Conservation (phyloP, 2,888 invertebrate species). For the Syrphus vitripennis region DNA sequence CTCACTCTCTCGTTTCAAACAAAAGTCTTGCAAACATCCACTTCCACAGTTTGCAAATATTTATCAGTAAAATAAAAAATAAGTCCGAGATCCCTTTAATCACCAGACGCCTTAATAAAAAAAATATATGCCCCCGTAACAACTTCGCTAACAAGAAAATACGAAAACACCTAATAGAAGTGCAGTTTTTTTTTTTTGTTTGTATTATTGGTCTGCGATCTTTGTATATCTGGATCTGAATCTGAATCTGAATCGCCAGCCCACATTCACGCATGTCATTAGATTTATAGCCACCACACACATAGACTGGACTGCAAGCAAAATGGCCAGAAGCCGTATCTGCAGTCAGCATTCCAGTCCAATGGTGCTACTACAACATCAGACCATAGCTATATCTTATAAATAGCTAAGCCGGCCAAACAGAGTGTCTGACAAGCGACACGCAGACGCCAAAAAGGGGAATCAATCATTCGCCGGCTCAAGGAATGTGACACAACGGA, state of each 20-base stretch:
- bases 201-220: slow-evolving; percentile 39
- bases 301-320: slow-evolving; percentile 17
- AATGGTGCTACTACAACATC: slow-evolving; percentile 32
- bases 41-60: neutral
- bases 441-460: slow-evolving; percentile 65
- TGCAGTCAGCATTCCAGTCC: slow-evolving; percentile 46
- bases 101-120: slow-evolving; percentile 15
- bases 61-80: neutral
- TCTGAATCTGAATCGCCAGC: slow-evolving; percentile 54
- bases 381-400: neutral
- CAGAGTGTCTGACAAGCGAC: slow-evolving; percentile 64
- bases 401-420: neutral
- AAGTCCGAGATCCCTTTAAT: slow-evolving; percentile 35
- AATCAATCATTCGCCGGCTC: slow-evolving; percentile 64
- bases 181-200: slow-evolving; percentile 2
- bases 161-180: slow-evolving; percentile 14
- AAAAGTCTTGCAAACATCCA: slow-evolving; percentile 25
- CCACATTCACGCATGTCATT: slow-evolving; percentile 70
- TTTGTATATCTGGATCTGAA: slow-evolving; percentile 29
- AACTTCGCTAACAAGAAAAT: neutral
- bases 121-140: neutral
- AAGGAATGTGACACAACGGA: slow-evolving; percentile 66
- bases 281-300: slow-evolving; percentile 67
- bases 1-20: neutral
- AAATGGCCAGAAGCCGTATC: slow-evolving; percentile 46